Evolutionary conservation across 2,888 invertebrate species (phyloP), one percentile per base, ranked within the genome.

Genomic region (Limnephilus rhombicus): DNA sequence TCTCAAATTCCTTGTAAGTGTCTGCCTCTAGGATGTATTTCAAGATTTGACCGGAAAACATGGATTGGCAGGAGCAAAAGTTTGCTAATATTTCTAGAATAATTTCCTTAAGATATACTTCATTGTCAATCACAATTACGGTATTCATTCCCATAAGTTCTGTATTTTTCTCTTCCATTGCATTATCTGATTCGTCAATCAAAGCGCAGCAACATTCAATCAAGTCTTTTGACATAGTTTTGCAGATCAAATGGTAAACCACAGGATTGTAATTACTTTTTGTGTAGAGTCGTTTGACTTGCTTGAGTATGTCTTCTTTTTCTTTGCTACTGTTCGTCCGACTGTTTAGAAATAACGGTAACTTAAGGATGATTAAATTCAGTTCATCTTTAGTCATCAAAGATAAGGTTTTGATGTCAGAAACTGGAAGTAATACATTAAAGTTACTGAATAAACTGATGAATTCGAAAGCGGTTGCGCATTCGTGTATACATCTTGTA

Each of bases 21-120:
- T 95, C 95, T 2, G 94, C 94, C 92, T 96, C 95, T 29, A 96
- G 94, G 90, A 96, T 95, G 45, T 95, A 94, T 81, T 95, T 95
- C 2, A 96, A 93, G 93, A 96, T 94, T 93, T 96, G 96, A 18
- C 95, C 94, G 81, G 95, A 95, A 92, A 95, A 95, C 83, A 94
- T 94, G 4, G 94, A 94, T 11, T 94, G 93, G 91, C 94, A 94
- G 90, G 94, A 95, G 93, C 96, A 96, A 94, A 95, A 96, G 4
- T 95, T 95, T 11, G 96, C 95, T 18, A 96, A 94, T 13, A 95
- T 93, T 90, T 94, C 94, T 11, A 95, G 94, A 92, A 95, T 95
- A 88, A 95, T 94, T 90, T 95, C 95, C 94, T 95, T 96, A 49
- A 96, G 94, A 80, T 89, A 45, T 34, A 90, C 86, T 80, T 93